Evolutionary conservation across 2,113 vertebrate genomes (phyloP).

Genomic region (Capricornis sumatraensis): DNA sequence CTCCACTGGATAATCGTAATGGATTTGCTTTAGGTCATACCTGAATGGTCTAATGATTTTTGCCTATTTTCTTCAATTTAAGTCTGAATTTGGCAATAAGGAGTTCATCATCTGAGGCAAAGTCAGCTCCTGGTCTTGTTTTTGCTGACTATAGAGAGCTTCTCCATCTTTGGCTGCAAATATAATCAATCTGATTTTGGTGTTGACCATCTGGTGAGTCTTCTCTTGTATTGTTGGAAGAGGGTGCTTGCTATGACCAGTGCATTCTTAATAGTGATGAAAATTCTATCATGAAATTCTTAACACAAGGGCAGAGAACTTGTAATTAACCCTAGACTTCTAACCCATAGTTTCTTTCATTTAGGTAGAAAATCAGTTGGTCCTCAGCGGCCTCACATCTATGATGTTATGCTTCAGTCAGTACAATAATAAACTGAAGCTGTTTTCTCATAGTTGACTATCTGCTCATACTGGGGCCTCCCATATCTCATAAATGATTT

Average conservation of each 20-base stretch:
- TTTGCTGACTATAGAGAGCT: not conserved
- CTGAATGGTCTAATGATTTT: not conserved
- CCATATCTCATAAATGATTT: not conserved
- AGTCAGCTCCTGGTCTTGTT: not conserved
- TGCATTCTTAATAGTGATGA: not conserved
- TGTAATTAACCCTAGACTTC: not conserved
- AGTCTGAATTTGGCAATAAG: not conserved
- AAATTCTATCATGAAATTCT: not conserved
- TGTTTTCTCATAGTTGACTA: slow-evolving; percentile 3
- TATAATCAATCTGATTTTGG: not conserved
- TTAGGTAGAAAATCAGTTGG: not conserved
- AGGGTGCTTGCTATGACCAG: not conserved
- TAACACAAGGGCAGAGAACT: not conserved
- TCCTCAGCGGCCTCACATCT: slow-evolving; percentile 25
- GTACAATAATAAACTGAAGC: not conserved
- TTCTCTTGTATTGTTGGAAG: not conserved
- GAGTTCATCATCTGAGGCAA: not conserved
- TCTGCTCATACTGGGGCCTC: slow-evolving; percentile 9
- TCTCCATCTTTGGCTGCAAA: not conserved
- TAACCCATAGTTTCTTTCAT: not conserved
- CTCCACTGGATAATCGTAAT: not conserved
- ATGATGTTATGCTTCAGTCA: not conserved
- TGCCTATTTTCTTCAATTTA: not conserved
- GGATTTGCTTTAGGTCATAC: not conserved
- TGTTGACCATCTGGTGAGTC: not conserved